Conservation (phyloP, 2,888 invertebrate genomes). For the Schizaphis graminum region DNA sequence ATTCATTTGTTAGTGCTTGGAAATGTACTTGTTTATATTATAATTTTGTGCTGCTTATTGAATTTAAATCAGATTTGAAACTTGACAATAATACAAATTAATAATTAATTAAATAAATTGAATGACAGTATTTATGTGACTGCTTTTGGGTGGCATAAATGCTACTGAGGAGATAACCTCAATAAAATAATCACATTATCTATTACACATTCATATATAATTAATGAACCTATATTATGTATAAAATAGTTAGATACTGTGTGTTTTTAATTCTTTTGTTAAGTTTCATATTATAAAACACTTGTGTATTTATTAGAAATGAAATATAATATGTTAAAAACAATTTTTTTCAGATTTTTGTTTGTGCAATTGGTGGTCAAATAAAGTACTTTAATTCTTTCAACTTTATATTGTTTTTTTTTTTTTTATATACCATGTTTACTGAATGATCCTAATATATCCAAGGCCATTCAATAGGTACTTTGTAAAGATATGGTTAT, state of each 20-base stretch:
- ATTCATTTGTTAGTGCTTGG: background rate
- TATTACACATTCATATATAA: background rate
- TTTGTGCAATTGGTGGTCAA: constrained; percentile 49
- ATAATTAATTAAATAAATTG: background rate
- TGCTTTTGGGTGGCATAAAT: constrained; percentile 66
- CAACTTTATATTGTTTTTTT: constrained; percentile 17
- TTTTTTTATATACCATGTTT: background rate
- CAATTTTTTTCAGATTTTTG: constrained; percentile 42
- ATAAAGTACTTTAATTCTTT: constrained; percentile 61
- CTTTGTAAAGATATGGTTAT: too few relatives aligned
- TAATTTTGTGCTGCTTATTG: background rate
- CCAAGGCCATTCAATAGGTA: background rate
- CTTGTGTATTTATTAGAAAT: background rate
- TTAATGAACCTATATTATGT: background rate
- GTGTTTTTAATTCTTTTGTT: background rate
- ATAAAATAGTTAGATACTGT: background rate
- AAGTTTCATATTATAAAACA: too few relatives aligned
- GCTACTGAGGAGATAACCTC: constrained; percentile 74
- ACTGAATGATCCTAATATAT: background rate
- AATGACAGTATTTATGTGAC: constrained; percentile 6
- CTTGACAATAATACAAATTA: too few relatives aligned
- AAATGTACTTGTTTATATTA: background rate
- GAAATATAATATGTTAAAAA: background rate
- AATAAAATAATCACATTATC: constrained; percentile 71
- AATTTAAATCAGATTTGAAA: background rate